Conservation (phyloP, 1,140 invertebrate genomes). For the Popillia japonica region DNA sequence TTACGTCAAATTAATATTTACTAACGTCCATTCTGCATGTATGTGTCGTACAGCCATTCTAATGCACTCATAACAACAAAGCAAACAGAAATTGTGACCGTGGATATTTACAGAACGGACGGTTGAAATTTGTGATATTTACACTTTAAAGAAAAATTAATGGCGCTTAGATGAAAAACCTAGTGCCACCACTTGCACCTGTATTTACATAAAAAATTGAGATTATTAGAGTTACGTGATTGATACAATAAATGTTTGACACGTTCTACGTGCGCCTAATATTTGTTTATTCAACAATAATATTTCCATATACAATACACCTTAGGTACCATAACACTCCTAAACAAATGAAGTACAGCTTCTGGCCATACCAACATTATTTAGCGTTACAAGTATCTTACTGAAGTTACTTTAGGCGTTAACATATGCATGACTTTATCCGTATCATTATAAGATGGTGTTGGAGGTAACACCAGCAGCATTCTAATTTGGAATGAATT, state of each 20-base stretch:
- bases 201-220: slow-evolving; percentile 12
- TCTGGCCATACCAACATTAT: neutral
- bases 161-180: neutral
- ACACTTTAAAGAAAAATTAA: slow-evolving; percentile 8
- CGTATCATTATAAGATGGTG: too few species aligned
- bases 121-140: neutral
- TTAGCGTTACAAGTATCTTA: neutral
- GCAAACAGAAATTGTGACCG: neutral
- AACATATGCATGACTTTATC: too few species aligned
- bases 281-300: neutral
- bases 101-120: slow-evolving; percentile 4
- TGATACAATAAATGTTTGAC: slow-evolving; percentile 1
- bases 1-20: neutral
- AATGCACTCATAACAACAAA: slow-evolving; percentile 7
- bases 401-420: too few species aligned
- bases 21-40: neutral
- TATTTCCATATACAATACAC: neutral
- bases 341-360: neutral
- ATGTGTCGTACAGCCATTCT: neutral
- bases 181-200: neutral
- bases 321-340: neutral
- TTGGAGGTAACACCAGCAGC: too few species aligned
- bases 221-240: neutral
- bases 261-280: neutral
- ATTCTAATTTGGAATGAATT: too few species aligned